Evolutionary conservation across 2,888 invertebrate genomes (phyloP).

Genomic region (Drosophila siamana): DNA sequence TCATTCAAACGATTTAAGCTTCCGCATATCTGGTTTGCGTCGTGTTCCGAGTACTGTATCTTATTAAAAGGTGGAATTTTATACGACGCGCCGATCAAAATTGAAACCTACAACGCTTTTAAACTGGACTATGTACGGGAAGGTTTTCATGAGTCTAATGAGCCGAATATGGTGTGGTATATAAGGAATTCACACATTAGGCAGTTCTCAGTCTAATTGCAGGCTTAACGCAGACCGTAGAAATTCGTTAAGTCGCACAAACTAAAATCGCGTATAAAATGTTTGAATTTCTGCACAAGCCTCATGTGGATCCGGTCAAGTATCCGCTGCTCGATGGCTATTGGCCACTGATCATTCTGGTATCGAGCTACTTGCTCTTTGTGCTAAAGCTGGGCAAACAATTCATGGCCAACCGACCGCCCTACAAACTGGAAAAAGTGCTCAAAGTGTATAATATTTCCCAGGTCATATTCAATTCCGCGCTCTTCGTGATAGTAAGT

Average conservation of each 20-base stretch:
- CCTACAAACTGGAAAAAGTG: constrained; percentile 89
- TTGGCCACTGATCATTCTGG: constrained; percentile 88
- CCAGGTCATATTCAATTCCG: constrained; percentile 93
- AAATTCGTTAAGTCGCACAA: background rate
- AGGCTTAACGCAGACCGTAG: background rate
- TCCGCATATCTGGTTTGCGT: background rate
- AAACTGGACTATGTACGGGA: background rate
- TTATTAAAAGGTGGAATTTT: background rate
- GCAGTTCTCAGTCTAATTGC: constrained; percentile 10
- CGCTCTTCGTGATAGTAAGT: constrained; percentile 72
- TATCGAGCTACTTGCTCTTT: constrained; percentile 89
- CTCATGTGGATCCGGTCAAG: constrained; percentile 50
- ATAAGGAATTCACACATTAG: background rate
- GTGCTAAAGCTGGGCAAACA: constrained; percentile 90
- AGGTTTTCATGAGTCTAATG: background rate
- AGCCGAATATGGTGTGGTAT: background rate
- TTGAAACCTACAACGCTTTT: background rate
- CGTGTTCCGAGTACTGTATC: background rate
- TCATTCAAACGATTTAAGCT: background rate
- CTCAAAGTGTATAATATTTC: constrained; percentile 93
- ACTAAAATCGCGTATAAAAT: constrained; percentile 16
- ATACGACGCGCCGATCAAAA: too few species aligned
- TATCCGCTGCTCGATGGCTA: constrained; percentile 89
- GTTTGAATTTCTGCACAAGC: constrained; percentile 40
- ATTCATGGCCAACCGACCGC: constrained; percentile 90